Conservation (phyloP, 2,888 invertebrate species). For the Tanytarsus gracilentus region DNA sequence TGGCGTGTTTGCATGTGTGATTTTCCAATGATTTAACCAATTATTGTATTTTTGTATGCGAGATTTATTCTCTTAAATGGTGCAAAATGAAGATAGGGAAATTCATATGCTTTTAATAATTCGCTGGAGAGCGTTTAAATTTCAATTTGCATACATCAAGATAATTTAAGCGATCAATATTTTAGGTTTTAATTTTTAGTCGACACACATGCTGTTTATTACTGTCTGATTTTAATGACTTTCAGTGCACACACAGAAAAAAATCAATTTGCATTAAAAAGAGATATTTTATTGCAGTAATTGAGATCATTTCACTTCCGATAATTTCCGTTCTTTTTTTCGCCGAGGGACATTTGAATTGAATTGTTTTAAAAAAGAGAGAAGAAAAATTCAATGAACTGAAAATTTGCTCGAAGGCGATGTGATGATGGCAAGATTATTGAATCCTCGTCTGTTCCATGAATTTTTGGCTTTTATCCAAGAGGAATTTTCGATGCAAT, state of each 20-base stretch:
- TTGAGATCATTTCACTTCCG: too few relatives aligned
- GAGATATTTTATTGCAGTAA: too few relatives aligned
- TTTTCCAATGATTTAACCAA: constrained; percentile 22
- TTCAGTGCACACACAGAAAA: too few relatives aligned
- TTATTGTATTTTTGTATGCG: constrained; percentile 5
- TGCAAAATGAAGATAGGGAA: background rate
- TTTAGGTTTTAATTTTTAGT: too few relatives aligned
- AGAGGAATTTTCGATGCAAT: background rate
- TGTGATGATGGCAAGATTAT: background rate
- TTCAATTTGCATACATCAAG: too few relatives aligned
- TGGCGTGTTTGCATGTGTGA: constrained; percentile 7
- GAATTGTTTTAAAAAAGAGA: background rate
- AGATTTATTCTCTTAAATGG: background rate
- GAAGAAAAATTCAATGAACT: constrained; percentile 8
- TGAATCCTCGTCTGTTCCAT: background rate
- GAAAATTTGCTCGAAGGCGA: background rate
- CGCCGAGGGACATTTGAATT: background rate
- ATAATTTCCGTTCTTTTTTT: too few relatives aligned
- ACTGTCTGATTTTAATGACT: too few relatives aligned
- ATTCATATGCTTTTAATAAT: too few relatives aligned
- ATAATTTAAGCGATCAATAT: too few relatives aligned
- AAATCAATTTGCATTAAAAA: too few relatives aligned
- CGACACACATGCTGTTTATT: too few relatives aligned
- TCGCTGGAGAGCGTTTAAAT: too few relatives aligned
- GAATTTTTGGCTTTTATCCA: background rate